Conservation (phyloP, 2,888 invertebrate species). For the Lepidochrysops patricia region DNA sequence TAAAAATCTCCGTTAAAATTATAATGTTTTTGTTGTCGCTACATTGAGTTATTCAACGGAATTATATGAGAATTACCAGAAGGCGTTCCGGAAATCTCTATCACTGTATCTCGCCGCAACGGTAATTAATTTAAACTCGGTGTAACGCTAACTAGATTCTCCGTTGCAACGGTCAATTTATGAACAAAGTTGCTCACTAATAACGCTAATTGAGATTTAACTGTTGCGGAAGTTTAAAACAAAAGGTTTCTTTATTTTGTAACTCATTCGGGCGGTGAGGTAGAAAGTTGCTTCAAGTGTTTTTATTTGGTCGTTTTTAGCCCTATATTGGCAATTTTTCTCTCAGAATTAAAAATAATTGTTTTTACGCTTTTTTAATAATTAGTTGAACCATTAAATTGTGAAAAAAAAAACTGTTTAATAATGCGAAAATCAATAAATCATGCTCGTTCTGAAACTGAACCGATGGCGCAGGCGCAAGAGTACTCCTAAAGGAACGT, state of each 20-base stretch:
- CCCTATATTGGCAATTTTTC: too few relatives aligned
- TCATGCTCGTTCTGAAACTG: too few relatives aligned
- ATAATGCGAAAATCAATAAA: too few relatives aligned
- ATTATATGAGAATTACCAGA: not conserved
- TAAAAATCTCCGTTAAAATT: too few relatives aligned
- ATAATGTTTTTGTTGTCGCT: not conserved
- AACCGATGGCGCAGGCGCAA: too few relatives aligned
- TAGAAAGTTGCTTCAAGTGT: not conserved
- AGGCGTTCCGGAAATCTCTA: conserved; percentile 6
- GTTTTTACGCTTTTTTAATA: too few relatives aligned
- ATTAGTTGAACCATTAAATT: too few relatives aligned
- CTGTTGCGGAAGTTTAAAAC: conserved; percentile 11
- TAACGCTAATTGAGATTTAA: conserved; percentile 17
- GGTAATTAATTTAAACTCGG: conserved; percentile 10
- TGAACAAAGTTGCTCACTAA: conserved; percentile 14
- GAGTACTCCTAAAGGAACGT: too few relatives aligned
- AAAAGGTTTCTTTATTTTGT: not conserved
- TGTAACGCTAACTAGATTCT: conserved; percentile 14
- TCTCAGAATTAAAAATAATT: too few relatives aligned
- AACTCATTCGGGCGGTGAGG: not conserved
- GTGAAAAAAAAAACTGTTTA: too few relatives aligned
- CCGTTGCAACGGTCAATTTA: conserved; percentile 14
- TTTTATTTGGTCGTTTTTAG: too few relatives aligned
- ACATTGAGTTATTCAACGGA: not conserved
- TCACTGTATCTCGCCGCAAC: not conserved